Evolutionary conservation across 2,888 invertebrate species (phyloP).

Genomic region (Suillia variegata): DNA sequence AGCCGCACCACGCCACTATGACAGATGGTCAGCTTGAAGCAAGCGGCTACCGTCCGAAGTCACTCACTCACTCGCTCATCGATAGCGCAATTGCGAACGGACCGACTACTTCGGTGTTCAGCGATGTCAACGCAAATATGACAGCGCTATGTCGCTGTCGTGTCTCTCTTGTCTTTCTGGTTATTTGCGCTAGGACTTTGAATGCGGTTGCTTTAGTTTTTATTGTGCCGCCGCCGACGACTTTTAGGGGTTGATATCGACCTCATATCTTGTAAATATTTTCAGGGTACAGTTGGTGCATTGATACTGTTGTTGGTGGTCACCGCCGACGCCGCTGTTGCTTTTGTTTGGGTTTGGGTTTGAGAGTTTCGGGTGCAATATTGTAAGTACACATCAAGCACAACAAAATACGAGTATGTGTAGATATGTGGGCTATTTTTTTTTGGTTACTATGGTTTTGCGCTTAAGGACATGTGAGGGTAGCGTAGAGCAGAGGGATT

Average conservation of each 20-base stretch:
- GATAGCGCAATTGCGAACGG: neutral
- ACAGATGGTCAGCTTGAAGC: conserved; percentile 56
- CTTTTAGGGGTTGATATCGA: neutral
- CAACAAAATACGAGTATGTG: neutral
- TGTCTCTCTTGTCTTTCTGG: neutral
- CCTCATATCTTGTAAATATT: neutral
- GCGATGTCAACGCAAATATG: neutral
- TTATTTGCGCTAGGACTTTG: too few relatives aligned
- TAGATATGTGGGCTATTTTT: neutral
- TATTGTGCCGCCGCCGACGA: neutral
- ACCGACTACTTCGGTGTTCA: neutral
- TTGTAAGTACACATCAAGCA: neutral
- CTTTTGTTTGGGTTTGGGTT: neutral
- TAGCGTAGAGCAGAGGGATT: conserved; percentile 33
- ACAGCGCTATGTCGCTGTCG: neutral
- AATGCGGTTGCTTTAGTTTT: too few relatives aligned
- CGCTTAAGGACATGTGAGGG: neutral
- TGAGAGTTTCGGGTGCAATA: neutral
- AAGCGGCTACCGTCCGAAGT: too few relatives aligned
- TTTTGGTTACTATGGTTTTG: neutral
- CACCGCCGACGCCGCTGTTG: conserved; percentile 30
- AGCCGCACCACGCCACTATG: conserved; percentile 21
- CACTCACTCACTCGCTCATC: conserved; percentile 14
- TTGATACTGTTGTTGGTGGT: conserved; percentile 56
- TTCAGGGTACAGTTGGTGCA: conserved; percentile 54